Evolutionary conservation across 2,797 vertebrate species (phyloP), one percentile per base, ranked within the genome.

Genomic region (Eupleurogrammus muticus): DNA sequence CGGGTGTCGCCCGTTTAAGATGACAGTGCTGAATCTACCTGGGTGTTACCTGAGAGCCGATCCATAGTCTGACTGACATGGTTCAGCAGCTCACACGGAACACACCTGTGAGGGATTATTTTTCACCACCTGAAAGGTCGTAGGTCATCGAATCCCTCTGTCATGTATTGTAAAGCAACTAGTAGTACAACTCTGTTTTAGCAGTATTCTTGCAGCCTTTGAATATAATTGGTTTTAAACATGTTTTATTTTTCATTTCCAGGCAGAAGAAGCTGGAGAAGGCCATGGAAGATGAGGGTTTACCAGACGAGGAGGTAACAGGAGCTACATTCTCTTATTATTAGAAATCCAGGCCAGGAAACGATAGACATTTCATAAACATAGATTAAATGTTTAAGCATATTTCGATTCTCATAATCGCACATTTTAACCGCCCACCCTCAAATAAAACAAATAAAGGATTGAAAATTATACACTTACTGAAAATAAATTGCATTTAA

Each of bases 191-290:
- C 1, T n/a, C n/a, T n/a, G 12, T 38, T 35, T 42, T 12, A 21
- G 24, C n/a, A 12, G 2, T 55, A 0, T 34, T 38, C 23, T 10
- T 17, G 0, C 8, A 17, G 0, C 6, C 3, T 10, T 21, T 34
- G n/a, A 14, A n/a, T n/a, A n/a, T n/a, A n/a, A n/a, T n/a, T 51
- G 35, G 21, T 47, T 47, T 1, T 21, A 40, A 20, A 3, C 0
- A 5, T 1, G 9, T n/a, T 47, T 3, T 49, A 4, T 9, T 5
- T 17, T 51, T 53, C 40, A 56, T 63, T 73, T 24, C 7, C 52
- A 99, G 98, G 91, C 98, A 99, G 91, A 99, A 98, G 92, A 99
- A 99, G 83, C 92, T 99, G 68, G 98, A 99, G 92, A 97, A 98
- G 74, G 97, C 94, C 70, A 99, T 99, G 98, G 97, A 99, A 32